Base-by-base conservation (phyloP, 2,113 vertebrate species). In the Chascanopsetta lugubris region DNA sequence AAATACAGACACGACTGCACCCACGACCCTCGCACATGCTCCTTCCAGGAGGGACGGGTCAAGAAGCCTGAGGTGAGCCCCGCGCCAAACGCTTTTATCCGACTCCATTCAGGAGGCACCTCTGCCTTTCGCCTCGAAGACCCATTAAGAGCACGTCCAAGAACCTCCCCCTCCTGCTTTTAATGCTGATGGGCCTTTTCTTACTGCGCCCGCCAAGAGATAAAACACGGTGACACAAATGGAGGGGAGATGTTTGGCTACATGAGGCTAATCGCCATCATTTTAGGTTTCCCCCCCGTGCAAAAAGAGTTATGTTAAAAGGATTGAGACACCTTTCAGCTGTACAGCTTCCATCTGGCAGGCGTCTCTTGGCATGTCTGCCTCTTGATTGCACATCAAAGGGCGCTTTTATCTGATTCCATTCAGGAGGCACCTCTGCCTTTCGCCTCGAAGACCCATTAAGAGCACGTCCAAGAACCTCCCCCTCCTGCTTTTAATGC, bases 1-100 rank as follows among this genome's bases (percentile, higher is more conserved):
- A 99, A 99, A 92, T 99, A 96, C 84, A 94, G 96, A 30, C 97
- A 99, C 0, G 91, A 96, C 72, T 99, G 97, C 68, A 99, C 97
- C 49, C 94, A 98, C 0, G 96, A 99, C 75, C 97, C 97, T 11
- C 93, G 93, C 50, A 95, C 94, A 3, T 99, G 97, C 81, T 99
- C 96, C 79, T 99, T 99, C 90, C 94, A 96, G 83, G 97, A 99
- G 77, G 97, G 97, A 53, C 89, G 94, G 30, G 96, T 99, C 85
- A 99, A 96, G 84, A 83, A 96, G 64, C 92, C 97, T 0, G 95
- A 98, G 94, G 97, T 98, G 90, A 86, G 93, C 56, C 17, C 15
- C 0, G 0, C 6, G 0, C 0, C 0, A 0, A 15, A 42, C n/a
- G n/a, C n/a, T n/a, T n/a, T n/a, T n/a, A n/a, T n/a, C n/a, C n/a